Base-by-base conservation (phyloP, 1,140 invertebrate species). In the Brachionus angularis region DNA sequence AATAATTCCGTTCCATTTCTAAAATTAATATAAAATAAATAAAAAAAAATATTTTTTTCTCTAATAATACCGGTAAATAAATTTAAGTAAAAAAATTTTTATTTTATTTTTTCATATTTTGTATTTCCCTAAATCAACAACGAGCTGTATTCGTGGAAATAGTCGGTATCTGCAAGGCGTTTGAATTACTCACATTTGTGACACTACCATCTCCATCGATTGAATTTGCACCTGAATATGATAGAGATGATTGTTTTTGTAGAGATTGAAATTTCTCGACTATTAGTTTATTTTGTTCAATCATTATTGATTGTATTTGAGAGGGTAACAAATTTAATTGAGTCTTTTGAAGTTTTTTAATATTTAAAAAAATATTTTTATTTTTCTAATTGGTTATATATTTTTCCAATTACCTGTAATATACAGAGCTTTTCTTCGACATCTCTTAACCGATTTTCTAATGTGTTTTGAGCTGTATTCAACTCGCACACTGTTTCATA, bases 401-500 rank as follows among this genome's bases (percentile, higher is more conserved):
- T 23, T 23, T 36, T 58, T 25, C 23, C 4, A 58, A 23, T 49
- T 47, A 67, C 62, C 42, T 67, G 62, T 21, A 67, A 25, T 21
- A 67, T 47, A 29, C 42, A 67, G 4, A 67, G 29, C 18, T 67
- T 67, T 33, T 67, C 62, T 47, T 67, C 62, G 4, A 67, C n/a
- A 46, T 67, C 44, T 47, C 42, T 67, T 7, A 67, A 21, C 36
- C 62, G 42, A 47, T 36, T 33, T 47, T 67, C 62, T 16, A 67
- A 31, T 2, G 62, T 44, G 36, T 47, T 67, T 31, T 67, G 62
- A 46, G 18, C 33, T 12, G 62, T 47, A 55, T 46, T 71, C 21
- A 71, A 29, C 18, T 71, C 49, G 25, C 46, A 71, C 16, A 71
- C 67, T 18, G 67, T 71, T 29, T 71, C 67, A 21, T 71, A 71